Evolutionary conservation across 2,113 vertebrate species (phyloP).

Genomic region (Peromyscus californicus): DNA sequence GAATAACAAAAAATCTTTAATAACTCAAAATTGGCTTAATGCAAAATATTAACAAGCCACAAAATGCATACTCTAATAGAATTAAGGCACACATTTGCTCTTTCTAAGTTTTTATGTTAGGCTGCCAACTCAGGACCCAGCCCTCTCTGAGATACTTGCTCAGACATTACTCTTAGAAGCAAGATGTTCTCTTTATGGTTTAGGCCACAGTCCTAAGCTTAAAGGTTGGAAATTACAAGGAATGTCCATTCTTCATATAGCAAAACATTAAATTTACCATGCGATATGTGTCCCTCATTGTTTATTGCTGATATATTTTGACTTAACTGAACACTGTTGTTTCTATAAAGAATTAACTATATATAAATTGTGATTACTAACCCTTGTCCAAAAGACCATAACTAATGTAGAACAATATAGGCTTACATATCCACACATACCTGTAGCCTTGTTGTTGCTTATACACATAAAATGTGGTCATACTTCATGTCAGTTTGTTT

Average conservation of each 20-base stretch:
- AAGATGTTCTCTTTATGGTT: neutral
- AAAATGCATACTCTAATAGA: slow-evolving; percentile 57
- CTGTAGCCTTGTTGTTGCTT: neutral
- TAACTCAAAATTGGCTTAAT: slow-evolving; percentile 71
- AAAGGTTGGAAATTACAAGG: neutral
- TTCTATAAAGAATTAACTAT: slow-evolving; percentile 33
- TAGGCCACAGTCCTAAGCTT: neutral
- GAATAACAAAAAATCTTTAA: slow-evolving; percentile 50
- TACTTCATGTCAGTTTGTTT: slow-evolving; percentile 23
- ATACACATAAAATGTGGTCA: neutral
- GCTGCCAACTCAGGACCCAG: neutral
- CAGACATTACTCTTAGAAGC: neutral
- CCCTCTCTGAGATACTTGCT: neutral
- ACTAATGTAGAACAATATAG: neutral
- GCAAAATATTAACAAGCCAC: slow-evolving; percentile 65
- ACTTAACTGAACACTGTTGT: neutral
- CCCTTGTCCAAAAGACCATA: neutral
- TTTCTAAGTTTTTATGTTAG: slow-evolving; percentile 38
- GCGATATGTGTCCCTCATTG: neutral
- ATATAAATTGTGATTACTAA: neutral
- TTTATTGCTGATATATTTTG: neutral
- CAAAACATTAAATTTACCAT: neutral
- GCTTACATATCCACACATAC: neutral
- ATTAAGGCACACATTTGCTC: slow-evolving; percentile 26
- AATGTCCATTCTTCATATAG: neutral